Percentiles rank a stretch among this genome's conserved stretches.
These are phyloP conservation scores for Phoenicopterus ruber DNA, from an alignment of 2,113 vertebrate species.

Conservation along the genomic window DNA sequence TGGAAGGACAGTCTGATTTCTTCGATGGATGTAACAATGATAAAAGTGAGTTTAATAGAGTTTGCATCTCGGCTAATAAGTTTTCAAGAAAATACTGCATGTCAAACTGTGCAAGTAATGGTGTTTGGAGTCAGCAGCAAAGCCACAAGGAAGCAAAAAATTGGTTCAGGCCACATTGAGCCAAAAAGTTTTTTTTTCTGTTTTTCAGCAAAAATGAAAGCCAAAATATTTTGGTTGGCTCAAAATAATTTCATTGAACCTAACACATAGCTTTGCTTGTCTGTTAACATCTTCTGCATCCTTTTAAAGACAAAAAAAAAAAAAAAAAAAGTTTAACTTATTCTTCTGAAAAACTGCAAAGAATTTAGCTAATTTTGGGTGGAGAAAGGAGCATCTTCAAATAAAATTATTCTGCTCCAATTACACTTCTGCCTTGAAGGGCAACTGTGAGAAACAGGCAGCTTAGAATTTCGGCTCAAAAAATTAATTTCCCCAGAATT, in stretches of 20 bases:
- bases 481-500: neutral
- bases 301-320: neutral
- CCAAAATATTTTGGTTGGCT: neutral
- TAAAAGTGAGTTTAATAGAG: neutral
- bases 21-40: neutral
- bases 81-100: neutral
- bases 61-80: neutral
- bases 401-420: constrained; percentile 9
- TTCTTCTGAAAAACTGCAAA: neutral
- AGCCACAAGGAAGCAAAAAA: constrained; percentile 43
- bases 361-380: neutral
- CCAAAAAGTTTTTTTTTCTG: neutral
- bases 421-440: neutral
- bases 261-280: neutral
- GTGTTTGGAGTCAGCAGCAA: constrained; percentile 12
- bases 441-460: neutral
- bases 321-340: neutral
- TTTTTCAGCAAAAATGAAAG: constrained; percentile 41
- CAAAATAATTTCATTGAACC: neutral
- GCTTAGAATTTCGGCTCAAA: neutral
- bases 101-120: constrained; percentile 18
- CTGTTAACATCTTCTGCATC: neutral
- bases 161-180: neutral
- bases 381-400: neutral
- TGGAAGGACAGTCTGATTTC: neutral